These are phyloP conservation scores for Thereva unica DNA, from an alignment of 2,888 invertebrate genomes.

Conservation along the genomic window DNA sequence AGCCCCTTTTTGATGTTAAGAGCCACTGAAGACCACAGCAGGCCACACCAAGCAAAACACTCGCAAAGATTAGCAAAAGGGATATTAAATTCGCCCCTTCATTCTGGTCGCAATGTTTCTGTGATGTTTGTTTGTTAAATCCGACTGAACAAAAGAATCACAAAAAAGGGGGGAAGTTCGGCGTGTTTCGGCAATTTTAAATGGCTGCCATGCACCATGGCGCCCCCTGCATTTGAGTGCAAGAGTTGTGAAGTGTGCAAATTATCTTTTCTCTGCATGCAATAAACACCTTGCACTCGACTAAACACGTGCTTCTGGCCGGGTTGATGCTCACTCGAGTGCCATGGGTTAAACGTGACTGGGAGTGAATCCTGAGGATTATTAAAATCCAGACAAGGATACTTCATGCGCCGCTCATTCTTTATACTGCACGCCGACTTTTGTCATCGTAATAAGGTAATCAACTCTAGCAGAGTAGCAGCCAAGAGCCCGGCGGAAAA, in stretches of 20 bases:
- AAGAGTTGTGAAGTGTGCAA: constrained; percentile 1
- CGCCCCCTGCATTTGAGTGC: not conserved
- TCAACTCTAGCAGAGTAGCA: constrained; percentile 17
- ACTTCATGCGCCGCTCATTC: not conserved
- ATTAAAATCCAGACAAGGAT: constrained; percentile 8
- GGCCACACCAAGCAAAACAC: too few species aligned
- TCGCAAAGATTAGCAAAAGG: too few species aligned
- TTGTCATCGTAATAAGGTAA: constrained; percentile 29
- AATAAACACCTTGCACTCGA: constrained; percentile 23
- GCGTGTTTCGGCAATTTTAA: not conserved
- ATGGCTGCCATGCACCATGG: not conserved
- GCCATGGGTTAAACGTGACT: constrained; percentile 24
- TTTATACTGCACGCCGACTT: constrained; percentile 11
- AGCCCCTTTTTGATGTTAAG: too few species aligned
- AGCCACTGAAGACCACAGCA: too few species aligned
- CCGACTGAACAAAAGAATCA: too few species aligned
- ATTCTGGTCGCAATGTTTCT: too few species aligned
- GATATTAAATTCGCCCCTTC: too few species aligned
- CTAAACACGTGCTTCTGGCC: constrained; percentile 25
- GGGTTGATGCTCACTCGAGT: constrained; percentile 24
- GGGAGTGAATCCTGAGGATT: constrained; percentile 21
- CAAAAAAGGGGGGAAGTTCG: too few species aligned
- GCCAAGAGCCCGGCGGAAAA: too few species aligned
- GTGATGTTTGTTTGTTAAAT: too few species aligned
- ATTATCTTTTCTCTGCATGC: not conserved